Percentiles rank a stretch among this genome's conserved stretches.
phyloP scores from a whole-genome alignment of 2,888 invertebrate genomes.

The Lithodes maja region DNA sequence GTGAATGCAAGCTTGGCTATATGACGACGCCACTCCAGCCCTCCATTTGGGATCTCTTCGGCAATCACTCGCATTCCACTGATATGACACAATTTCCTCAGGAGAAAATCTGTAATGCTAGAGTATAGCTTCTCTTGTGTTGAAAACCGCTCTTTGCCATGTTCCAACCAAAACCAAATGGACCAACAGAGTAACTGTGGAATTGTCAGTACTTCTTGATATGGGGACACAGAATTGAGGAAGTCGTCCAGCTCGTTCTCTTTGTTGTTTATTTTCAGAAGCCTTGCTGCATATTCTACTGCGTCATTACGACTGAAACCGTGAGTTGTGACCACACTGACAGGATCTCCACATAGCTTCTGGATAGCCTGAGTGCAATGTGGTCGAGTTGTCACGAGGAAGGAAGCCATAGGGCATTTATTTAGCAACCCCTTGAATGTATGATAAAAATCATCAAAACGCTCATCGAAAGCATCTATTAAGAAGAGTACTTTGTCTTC shows the following conservation, averaged over 20 bases:
- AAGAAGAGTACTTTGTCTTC: conserved; percentile 16
- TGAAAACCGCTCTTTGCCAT: conserved; percentile 4
- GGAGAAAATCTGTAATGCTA: conserved; percentile 26
- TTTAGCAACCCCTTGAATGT: conserved; percentile 14
- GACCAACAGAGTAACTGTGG: conserved; percentile 37
- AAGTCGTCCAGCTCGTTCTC: neutral
- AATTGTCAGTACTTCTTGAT: conserved; percentile 27
- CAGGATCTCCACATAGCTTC: neutral
- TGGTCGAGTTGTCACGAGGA: conserved; percentile 31
- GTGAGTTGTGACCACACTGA: neutral
- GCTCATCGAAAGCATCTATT: conserved; percentile 38
- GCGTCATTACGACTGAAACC: conserved; percentile 22
- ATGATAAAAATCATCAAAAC: neutral
- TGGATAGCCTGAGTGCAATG: conserved; percentile 16
- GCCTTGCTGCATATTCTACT: conserved; percentile 1
- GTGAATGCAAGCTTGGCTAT: conserved; percentile 19
- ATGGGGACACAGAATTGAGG: conserved; percentile 5
- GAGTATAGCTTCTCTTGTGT: conserved; percentile 16
- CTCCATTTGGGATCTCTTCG: conserved; percentile 20
- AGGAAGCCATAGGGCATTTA: conserved; percentile 9
- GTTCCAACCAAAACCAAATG: conserved; percentile 21
- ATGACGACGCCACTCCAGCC: neutral
- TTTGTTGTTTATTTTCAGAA: neutral
- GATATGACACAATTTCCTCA: conserved; percentile 34
- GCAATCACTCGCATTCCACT: conserved; percentile 18